Evolutionary conservation across 2,113 vertebrate species (phyloP), one percentile per base, ranked within the genome.

Genomic region (Sceloporus tristichus): DNA sequence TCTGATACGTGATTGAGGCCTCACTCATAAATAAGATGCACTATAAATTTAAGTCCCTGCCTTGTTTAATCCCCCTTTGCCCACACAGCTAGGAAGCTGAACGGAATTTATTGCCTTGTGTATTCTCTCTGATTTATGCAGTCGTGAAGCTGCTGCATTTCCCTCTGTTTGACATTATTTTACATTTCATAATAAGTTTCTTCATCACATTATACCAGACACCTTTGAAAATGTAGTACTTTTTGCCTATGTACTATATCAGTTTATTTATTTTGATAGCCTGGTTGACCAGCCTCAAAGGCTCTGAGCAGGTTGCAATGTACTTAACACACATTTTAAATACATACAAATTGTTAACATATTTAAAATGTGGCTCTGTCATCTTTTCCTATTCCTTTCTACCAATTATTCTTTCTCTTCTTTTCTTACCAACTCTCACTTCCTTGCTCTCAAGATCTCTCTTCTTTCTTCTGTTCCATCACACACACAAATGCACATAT

Each of bases 31-130:
- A 94, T 94, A 94, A 94, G 89, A 96, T 85, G 89, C 91, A 90
- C 94, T 92, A 95, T 96, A 95, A 95, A 96, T 95, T 96, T 95
- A 92, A 96, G 87, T 93, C 92, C 91, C 92, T 94, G 94, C 93
- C 93, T 95, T 94, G 89, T 93, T 96, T 95, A 95, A 94, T 94
- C 95, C 94, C 94, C 90, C 89, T 95, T 95, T 95, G 94, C 95
- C 92, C 93, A 95, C 92, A 94, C 90, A 95, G 95, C 81, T 13
- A 94, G 92, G 94, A 95, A 96, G 94, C 92, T 91, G 93, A 94
- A 91, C 94, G 86, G 79, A 94, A 95, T 96, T 95, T 95, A 95
- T 96, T 94, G 91, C 94, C 85, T 95, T 93, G 92, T 0, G 84
- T 91, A 87, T 95, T 95, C 86, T 91, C 88, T 80, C 90, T 95